phyloP scores from a whole-genome alignment of 2,888 invertebrate species.

The Apomyelois bistriatella region DNA sequence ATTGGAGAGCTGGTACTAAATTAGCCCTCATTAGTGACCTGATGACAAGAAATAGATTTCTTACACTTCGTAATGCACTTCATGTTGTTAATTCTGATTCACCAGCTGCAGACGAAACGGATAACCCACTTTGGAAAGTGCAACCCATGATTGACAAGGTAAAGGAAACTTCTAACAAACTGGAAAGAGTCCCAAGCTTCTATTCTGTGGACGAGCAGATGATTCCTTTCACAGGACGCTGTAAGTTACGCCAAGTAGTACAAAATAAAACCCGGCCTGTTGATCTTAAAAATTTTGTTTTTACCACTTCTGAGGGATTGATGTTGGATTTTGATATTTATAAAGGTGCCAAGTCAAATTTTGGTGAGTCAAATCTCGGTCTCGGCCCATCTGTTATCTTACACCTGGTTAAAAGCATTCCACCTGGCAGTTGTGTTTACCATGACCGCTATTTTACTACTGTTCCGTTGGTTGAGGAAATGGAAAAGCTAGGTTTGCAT shows the following conservation, averaged over 20 bases:
- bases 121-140: not conserved
- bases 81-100: constrained; percentile 16
- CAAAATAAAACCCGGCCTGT: constrained; percentile 20
- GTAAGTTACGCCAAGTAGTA: not conserved
- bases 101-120: not conserved
- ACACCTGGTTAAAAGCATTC: constrained; percentile 17
- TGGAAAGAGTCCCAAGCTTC: not conserved
- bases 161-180: not conserved
- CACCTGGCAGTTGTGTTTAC: constrained; percentile 28
- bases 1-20: not conserved
- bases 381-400: constrained; percentile 7
- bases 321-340: constrained; percentile 14
- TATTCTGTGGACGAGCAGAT: not conserved
- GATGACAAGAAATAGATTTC: not conserved
- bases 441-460: constrained; percentile 28
- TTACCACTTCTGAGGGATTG: not conserved
- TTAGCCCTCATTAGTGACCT: not conserved
- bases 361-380: not conserved
- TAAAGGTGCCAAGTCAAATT: not conserved
- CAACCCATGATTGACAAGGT: not conserved
- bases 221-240: not conserved
- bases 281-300: constrained; percentile 14
- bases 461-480: constrained; percentile 25
- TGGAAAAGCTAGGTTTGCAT: constrained; percentile 19
- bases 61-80: constrained; percentile 12